Evolutionary conservation across 2,888 invertebrate genomes (phyloP).

Genomic region (Zonitis immaculata): DNA sequence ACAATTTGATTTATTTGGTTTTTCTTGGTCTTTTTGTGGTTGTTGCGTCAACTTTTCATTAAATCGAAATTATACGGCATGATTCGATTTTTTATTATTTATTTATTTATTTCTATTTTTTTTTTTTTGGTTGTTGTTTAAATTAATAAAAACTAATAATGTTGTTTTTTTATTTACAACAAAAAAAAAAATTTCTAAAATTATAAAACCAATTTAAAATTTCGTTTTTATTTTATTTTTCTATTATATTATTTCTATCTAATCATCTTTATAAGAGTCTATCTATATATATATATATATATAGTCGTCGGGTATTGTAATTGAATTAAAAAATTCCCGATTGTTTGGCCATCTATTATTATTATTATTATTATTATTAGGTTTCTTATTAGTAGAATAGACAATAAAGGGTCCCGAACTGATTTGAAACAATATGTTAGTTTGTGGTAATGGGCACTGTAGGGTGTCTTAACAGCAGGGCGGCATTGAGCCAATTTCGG

Average conservation of each 20-base stretch:
- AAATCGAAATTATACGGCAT: conserved; percentile 4
- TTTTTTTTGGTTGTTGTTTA: too few species aligned
- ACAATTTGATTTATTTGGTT: neutral
- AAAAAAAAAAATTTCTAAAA: too few species aligned
- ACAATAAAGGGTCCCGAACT: conserved; percentile 40
- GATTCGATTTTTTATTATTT: too few species aligned
- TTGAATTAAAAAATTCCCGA: conserved; percentile 2
- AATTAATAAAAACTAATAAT: too few species aligned
- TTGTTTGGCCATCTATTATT: conserved; percentile 2
- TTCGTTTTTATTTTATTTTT: too few species aligned
- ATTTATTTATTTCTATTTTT: too few species aligned
- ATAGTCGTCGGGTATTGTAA: too few species aligned
- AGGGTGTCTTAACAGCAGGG: conserved; percentile 39
- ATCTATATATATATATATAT: too few species aligned
- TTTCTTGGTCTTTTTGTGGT: neutral
- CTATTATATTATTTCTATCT: neutral
- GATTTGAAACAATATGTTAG: conserved; percentile 49
- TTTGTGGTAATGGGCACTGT: conserved; percentile 44
- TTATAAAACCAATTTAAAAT: too few species aligned
- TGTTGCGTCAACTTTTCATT: conserved; percentile 1
- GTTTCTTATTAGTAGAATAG: conserved; percentile 33
- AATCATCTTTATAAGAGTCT: neutral
- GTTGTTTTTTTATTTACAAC: too few species aligned
- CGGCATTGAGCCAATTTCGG: conserved; percentile 45
- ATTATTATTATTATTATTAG: conserved; percentile 43